Percentiles rank a stretch among this genome's conserved stretches.
These are phyloP conservation scores for Neomorphus geoffroyi DNA, from an alignment of 2,797 vertebrate species.

Conservation along the genomic window DNA sequence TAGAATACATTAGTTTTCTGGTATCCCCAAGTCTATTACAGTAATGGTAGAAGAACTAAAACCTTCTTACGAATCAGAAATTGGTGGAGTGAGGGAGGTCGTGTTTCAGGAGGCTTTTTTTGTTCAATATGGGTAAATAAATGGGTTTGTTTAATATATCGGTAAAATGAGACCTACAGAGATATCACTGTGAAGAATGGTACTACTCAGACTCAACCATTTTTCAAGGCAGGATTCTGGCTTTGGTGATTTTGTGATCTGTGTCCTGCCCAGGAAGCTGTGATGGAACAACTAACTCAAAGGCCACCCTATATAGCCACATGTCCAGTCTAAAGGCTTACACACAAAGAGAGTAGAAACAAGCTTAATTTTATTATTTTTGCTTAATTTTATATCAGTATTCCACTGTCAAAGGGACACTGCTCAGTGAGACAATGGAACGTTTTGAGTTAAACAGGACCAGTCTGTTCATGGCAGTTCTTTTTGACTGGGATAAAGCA, in stretches of 20 bases:
- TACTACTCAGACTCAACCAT: background rate
- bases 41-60: background rate
- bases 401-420: background rate
- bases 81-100: background rate
- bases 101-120: no score
- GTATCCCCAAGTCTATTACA: background rate
- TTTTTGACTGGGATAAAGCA: background rate
- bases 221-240: background rate
- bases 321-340: background rate
- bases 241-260: background rate
- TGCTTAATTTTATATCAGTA: background rate
- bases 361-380: background rate
- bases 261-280: background rate
- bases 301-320: background rate
- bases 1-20: background rate
- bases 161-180: background rate
- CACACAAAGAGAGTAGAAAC: fast-evolving
- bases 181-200: background rate
- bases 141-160: no score
- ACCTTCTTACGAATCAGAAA: background rate
- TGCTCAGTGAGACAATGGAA: background rate
- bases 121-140: no score
- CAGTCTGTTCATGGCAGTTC: background rate
- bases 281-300: background rate
- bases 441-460: background rate